A percentile compares a stretch with the other conserved stretches of the same genome.
Evolutionary conservation across 1,140 invertebrate species (phyloP).

Genomic region (Antheraea mylitta): DNA sequence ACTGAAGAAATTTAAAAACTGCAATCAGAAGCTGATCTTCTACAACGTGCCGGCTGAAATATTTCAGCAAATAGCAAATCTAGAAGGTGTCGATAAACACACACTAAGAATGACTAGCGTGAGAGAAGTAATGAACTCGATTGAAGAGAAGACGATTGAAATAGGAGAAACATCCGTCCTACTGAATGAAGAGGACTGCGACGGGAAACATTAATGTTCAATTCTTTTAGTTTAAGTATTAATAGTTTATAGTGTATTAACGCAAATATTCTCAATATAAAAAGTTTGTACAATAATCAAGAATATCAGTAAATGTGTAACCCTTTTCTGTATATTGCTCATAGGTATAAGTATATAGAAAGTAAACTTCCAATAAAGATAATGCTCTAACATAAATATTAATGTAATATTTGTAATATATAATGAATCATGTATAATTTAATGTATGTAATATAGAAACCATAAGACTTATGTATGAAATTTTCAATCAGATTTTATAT

Average conservation of each 20-base stretch:
- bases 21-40: constrained; percentile 82
- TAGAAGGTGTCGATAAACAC: constrained; percentile 29
- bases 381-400: no score
- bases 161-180: constrained; percentile 21
- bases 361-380: no score
- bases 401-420: no score
- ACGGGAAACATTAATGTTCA: not conserved
- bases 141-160: constrained; percentile 1
- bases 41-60: constrained; percentile 82
- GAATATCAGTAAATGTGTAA: not conserved
- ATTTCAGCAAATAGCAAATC: constrained; percentile 31
- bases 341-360: no score
- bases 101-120: constrained; percentile 22
- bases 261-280: not conserved
- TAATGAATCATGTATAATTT: no score
- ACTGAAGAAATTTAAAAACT: constrained; percentile 80
- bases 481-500: no score
- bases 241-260: not conserved
- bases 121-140: constrained; percentile 22
- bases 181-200: constrained; percentile 6
- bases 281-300: not conserved
- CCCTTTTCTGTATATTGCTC: no score
- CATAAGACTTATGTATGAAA: no score
- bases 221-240: not conserved
- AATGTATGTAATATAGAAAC: no score